Evolutionary conservation across 2,888 invertebrate genomes (phyloP).

Genomic region (Rhagonycha fulva): DNA sequence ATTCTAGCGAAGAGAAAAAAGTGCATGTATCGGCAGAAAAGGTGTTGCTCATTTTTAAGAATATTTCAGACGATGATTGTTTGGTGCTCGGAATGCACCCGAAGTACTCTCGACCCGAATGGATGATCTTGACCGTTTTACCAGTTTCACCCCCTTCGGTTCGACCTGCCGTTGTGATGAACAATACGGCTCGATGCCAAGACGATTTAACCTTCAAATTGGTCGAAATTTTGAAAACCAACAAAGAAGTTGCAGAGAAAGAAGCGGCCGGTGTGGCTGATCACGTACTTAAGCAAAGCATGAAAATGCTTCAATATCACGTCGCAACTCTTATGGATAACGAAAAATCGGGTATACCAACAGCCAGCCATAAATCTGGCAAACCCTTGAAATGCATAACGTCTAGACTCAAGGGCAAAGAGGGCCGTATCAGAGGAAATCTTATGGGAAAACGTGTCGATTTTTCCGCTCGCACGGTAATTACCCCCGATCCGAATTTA

Average conservation of each 20-base stretch:
- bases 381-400: constrained; percentile 98
- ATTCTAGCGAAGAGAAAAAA: constrained; percentile 97
- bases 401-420: constrained; percentile 95
- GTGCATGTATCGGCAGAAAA: constrained; percentile 91
- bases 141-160: constrained; percentile 97
- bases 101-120: constrained; percentile 95
- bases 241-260: constrained; percentile 93
- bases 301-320: constrained; percentile 97
- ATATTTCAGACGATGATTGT: constrained; percentile 93
- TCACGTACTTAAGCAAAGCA: constrained; percentile 95
- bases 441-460: constrained; percentile 99
- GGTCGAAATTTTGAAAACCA: constrained; percentile 97
- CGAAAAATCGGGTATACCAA: constrained; percentile 97
- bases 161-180: constrained; percentile 97
- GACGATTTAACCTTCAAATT: constrained; percentile 99
- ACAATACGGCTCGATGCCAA: constrained; percentile 97
- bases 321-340: constrained; percentile 98
- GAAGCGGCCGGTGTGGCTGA: constrained; percentile 97
- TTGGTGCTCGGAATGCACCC: constrained; percentile 95
- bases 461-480: constrained; percentile 98
- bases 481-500: constrained; percentile 93
- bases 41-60: constrained; percentile 95
- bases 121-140: constrained; percentile 98
- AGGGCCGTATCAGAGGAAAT: constrained; percentile 98
- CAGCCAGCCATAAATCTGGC: constrained; percentile 98